A percentile compares a stretch with the other conserved stretches of the same genome.
Evolutionary conservation across 2,797 vertebrate species (phyloP).

Genomic region (Meriones psammophilus): DNA sequence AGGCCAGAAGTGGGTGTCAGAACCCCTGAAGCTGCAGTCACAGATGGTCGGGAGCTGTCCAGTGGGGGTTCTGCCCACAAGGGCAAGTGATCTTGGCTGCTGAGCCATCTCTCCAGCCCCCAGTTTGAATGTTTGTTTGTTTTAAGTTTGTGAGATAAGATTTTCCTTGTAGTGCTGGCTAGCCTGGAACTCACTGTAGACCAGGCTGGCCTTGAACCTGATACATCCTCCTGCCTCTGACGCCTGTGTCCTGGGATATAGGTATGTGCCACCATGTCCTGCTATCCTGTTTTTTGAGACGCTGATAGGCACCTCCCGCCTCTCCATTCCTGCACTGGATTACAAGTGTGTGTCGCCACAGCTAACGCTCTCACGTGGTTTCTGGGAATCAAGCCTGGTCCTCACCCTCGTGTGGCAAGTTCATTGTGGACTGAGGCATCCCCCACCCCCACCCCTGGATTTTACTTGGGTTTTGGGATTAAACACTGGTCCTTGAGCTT

Average conservation of each 20-base stretch:
- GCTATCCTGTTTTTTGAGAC: not conserved
- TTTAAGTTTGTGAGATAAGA: not conserved
- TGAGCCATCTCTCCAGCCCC: not conserved
- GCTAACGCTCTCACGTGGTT: not conserved
- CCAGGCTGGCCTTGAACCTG: not conserved
- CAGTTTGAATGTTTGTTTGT: not conserved
- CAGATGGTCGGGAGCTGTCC: not conserved
- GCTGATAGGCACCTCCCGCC: not conserved
- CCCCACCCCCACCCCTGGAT: not conserved
- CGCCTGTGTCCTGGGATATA: not conserved
- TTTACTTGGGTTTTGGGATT: not conserved
- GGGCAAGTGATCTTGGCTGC: not conserved
- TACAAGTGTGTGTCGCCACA: not conserved
- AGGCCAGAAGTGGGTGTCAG: not conserved
- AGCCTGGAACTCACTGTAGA: not conserved
- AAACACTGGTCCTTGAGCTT: not conserved
- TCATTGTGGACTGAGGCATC: not conserved
- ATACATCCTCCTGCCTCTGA: not conserved
- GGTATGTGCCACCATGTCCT: not conserved
- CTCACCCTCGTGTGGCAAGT: not conserved
- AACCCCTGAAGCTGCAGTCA: not conserved
- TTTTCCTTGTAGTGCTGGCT: not conserved
- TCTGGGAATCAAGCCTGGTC: not conserved
- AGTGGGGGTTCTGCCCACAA: not conserved
- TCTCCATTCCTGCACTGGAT: not conserved